Evolutionary conservation across 1,140 invertebrate genomes (phyloP).

Genomic region (Schlechtendalia chinensis): DNA sequence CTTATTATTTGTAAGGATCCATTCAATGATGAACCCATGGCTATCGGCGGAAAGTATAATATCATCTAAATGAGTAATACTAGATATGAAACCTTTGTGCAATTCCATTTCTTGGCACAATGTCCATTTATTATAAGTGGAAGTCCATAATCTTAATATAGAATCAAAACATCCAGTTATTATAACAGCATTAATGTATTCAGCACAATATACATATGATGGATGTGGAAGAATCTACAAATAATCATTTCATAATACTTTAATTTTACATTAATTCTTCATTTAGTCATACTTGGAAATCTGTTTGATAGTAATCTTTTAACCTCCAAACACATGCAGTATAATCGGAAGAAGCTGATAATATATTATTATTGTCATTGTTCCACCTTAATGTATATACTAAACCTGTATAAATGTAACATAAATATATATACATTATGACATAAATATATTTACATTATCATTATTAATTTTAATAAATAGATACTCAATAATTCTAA

Average conservation of each 20-base stretch:
- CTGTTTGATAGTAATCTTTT: slow-evolving; percentile 2
- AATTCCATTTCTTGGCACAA: slow-evolving; percentile 62
- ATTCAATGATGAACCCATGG: slow-evolving; percentile 52
- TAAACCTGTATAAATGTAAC: slow-evolving; percentile 57
- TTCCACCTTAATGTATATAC: slow-evolving; percentile 67
- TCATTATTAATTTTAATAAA: too few species aligned
- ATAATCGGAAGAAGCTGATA: slow-evolving; percentile 66
- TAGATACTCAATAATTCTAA: too few species aligned
- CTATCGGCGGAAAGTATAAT: slow-evolving; percentile 52
- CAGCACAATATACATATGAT: slow-evolving; percentile 65
- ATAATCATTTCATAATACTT: neutral
- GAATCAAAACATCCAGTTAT: slow-evolving; percentile 66
- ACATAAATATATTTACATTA: neutral
- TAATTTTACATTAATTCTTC: neutral
- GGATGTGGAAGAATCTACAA: slow-evolving; percentile 65
- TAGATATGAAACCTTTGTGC: slow-evolving; percentile 64
- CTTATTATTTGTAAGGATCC: slow-evolving; percentile 48
- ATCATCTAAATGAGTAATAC: slow-evolving; percentile 53
- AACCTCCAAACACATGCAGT: slow-evolving; percentile 62
- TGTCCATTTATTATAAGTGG: slow-evolving; percentile 54
- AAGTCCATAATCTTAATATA: slow-evolving; percentile 63
- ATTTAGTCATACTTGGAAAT: slow-evolving; percentile 25
- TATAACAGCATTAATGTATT: slow-evolving; percentile 56
- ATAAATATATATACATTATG: neutral
- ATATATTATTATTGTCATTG: slow-evolving; percentile 59